Base-by-base conservation (phyloP, 2,113 vertebrate genomes). In the Coryphaenoides rupestris region DNA sequence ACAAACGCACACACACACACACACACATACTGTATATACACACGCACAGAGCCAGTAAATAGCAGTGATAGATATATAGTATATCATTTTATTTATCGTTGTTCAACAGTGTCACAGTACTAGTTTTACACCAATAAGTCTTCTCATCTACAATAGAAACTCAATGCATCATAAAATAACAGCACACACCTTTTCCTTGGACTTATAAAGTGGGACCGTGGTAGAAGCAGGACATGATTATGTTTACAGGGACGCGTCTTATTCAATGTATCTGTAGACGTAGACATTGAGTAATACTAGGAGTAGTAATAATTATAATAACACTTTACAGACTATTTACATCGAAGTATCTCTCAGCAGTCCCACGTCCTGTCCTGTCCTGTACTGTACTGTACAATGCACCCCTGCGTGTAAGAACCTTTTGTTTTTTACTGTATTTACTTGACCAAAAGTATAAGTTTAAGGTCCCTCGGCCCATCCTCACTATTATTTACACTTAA, bases 31-130 rank as follows among this genome's bases (percentile, higher is more conserved):
- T n/a, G n/a, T n/a, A n/a, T n/a, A n/a, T n/a, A 49, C 47, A 49
- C 47, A 17, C 14, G 17, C 56, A 4, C 14, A 65, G 4, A 13
- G 16, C 65, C n/a, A 62, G 28, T 26, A 69, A 21, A 80, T 74
- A 74, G 46, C 66, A 69, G n/a, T n/a, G n/a, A n/a, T 58, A 72
- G 69, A 70, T 90, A 91, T 89, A 84, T 60, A 70, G 63, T 81
- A 86, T 92, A 93, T 81, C 81, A 59, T 87, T 96, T 95, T 94
- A 94, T 95, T 95, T 87, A 87, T 90, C 84, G 88, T 94, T 94
- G 83, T 92, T n/a, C 89, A 93, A 94, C 93, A 92, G 90, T 77
- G 90, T 94, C 93, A 96, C 95, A 95, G 93, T 93, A 93, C 92
- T 90, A 92, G 88, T 91, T 93, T 92, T 92, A 96, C 93, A 96